Base-by-base conservation (phyloP, 2,113 vertebrate genomes). In the Cricetomys ansorgei region DNA sequence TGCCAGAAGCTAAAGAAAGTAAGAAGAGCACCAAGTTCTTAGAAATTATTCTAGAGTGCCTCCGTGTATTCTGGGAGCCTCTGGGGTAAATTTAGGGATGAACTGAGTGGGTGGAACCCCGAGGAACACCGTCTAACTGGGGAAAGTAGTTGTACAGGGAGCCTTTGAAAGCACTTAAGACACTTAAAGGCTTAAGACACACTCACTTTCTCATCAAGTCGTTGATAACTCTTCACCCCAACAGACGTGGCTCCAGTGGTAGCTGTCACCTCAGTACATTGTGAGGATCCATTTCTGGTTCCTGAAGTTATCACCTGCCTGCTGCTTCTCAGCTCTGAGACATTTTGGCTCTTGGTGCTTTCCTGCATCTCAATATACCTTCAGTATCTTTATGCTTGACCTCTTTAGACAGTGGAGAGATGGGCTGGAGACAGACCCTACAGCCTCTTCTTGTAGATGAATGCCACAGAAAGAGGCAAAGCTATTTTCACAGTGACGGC, bases 241-340 rank as follows among this genome's bases (percentile, higher is more conserved):
- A 59, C 3, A 8, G 3, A 0, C 21, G 13, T 2, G 5, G 55
- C 19, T 53, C 50, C 40, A 67, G 45, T 2, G 40, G 80, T 4
- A 27, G 29, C 53, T 0, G 6, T 11, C 12, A 17, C 0, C 29
- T 76, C 10, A n/a, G 29, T 6, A 31, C 45, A 3, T 0, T 27
- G 13, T 25, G 27, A 31, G 4, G 2, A 15, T 11, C 62, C 19
- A 5, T 37, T 37, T 53, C 37, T 73, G 57, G 7, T 29, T 53
- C 34, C 43, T 40, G 27, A 50, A 15, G 13, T 53, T 19, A 21
- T 23, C 23, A 6, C 45, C n/a, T 48, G 43, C 5, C 15, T 13
- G 1, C 59, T 10, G 34, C 64, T 53, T 67, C 85, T 86, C 86
- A 69, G 17, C n/a, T 70, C 25, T 43, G 11, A 31, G 59, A 80